Evolutionary conservation across 1,140 invertebrate genomes (phyloP).

Genomic region (Atta texana): DNA sequence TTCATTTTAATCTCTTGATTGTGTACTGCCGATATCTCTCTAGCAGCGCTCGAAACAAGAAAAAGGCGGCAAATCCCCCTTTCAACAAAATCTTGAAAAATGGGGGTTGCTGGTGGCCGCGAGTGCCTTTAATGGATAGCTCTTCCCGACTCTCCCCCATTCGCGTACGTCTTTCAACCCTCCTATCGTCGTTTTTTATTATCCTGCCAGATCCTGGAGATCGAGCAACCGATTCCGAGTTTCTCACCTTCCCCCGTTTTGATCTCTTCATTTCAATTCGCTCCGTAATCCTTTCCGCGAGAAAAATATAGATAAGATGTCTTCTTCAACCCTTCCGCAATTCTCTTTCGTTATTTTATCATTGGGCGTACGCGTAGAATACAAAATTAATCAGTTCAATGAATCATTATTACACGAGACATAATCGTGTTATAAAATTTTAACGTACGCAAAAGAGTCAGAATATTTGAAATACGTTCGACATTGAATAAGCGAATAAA

Average conservation of each 20-base stretch:
- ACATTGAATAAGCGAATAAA: background rate
- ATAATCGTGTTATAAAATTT: background rate
- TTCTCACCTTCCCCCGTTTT: conserved; percentile 35
- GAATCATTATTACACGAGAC: background rate
- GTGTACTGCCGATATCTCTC: conserved; percentile 13
- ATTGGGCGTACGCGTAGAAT: background rate
- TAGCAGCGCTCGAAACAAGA: conserved; percentile 9
- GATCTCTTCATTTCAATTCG: conserved; percentile 60
- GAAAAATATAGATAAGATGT: conserved; percentile 45
- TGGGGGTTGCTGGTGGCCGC: conserved; percentile 31
- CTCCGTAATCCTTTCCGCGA: conserved; percentile 34
- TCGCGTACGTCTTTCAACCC: conserved; percentile 37
- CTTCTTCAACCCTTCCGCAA: conserved; percentile 28
- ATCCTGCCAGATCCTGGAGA: conserved; percentile 37
- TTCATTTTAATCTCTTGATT: conserved; percentile 64
- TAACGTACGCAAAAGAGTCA: background rate
- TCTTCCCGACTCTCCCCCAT: conserved; percentile 31
- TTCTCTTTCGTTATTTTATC: background rate
- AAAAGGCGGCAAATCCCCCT: conserved; percentile 26
- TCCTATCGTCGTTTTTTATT: conserved; percentile 45
- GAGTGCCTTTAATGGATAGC: conserved; percentile 56
- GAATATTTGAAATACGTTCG: background rate
- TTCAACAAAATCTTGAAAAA: conserved; percentile 54
- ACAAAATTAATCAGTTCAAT: background rate
- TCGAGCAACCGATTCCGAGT: conserved; percentile 57